A percentile compares a stretch with the other conserved stretches of the same genome.
Conservation (phyloP, 2,888 invertebrate genomes). For the Aelia acuminata region DNA sequence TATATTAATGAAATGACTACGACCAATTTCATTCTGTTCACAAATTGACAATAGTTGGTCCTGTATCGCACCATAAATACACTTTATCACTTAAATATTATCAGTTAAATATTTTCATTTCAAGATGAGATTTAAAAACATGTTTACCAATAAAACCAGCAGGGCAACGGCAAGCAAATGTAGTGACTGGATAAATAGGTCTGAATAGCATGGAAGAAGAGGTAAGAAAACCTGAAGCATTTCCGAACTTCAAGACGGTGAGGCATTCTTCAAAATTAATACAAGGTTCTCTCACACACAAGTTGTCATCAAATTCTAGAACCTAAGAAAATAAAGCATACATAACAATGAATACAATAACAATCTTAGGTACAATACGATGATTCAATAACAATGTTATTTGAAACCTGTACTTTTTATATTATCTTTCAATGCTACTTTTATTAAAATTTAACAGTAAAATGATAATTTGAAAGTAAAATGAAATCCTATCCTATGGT, state of each 20-base stretch:
- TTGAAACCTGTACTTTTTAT: background rate
- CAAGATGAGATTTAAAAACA: no score
- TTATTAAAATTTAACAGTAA: background rate
- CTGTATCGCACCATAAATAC: no score
- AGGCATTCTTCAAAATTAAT: conserved; percentile 93
- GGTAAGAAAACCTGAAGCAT: conserved; percentile 89
- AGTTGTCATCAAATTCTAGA: conserved; percentile 94
- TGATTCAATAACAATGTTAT: background rate
- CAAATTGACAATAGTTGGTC: no score
- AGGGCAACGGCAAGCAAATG: conserved; percentile 93
- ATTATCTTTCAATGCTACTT: background rate
- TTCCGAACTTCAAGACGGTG: conserved; percentile 92
- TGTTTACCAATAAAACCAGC: conserved; percentile 89
- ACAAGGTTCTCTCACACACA: conserved; percentile 95
- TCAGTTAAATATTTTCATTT: conserved; percentile 55
- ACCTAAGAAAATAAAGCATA: conserved; percentile 73
- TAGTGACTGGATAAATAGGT: conserved; percentile 94
- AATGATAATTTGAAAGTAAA: background rate
- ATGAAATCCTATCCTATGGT: background rate
- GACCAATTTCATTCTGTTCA: no score
- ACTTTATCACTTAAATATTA: background rate
- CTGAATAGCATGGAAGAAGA: conserved; percentile 93
- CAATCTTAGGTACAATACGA: background rate
- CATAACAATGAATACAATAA: background rate
- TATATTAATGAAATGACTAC: no score